These are phyloP conservation scores for Polyommatus iphigenia DNA, from an alignment of 2,888 invertebrate species.

Conservation along the genomic window DNA sequence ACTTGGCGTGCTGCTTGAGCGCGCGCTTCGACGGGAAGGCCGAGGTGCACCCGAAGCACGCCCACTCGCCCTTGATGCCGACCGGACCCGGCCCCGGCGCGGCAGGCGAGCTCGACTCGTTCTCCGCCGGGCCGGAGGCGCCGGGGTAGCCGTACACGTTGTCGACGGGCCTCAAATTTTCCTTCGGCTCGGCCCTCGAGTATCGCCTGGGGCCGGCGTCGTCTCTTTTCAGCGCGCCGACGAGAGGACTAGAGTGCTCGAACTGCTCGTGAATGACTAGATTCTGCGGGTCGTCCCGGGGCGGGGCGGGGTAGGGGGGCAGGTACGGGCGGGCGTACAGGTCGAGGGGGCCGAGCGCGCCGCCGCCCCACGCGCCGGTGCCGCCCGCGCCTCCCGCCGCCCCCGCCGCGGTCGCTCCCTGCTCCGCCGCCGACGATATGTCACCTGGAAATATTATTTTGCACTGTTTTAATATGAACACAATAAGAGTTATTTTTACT, in stretches of 20 bases:
- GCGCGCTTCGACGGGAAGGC: conserved; percentile 65
- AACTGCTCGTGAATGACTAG: conserved; percentile 66
- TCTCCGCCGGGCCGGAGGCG: conserved; percentile 43
- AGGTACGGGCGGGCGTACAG: conserved; percentile 59
- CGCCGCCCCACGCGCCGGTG: conserved; percentile 33
- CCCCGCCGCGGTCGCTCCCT: background rate
- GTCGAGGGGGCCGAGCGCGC: conserved; percentile 47
- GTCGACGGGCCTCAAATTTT: conserved; percentile 63
- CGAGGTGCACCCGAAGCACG: conserved; percentile 66
- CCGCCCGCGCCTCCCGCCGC: background rate
- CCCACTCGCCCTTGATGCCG: conserved; percentile 65
- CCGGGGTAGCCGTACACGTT: conserved; percentile 63
- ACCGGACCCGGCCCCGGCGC: conserved; percentile 58
- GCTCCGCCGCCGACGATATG: background rate
- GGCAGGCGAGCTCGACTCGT: conserved; percentile 49
- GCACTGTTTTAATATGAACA: background rate
- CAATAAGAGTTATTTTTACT: background rate
- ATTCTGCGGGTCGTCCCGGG: conserved; percentile 68
- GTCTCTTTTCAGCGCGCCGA: conserved; percentile 54
- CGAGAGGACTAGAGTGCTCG: conserved; percentile 59
- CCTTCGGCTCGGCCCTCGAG: conserved; percentile 60
- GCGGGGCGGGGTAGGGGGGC: conserved; percentile 52
- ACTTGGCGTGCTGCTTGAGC: conserved; percentile 65
- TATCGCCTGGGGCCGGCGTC: conserved; percentile 47
- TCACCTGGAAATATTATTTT: background rate